These are phyloP conservation scores for Ginglymostoma cirratum DNA, from an alignment of 2,113 vertebrate genomes.

Conservation along the genomic window DNA sequence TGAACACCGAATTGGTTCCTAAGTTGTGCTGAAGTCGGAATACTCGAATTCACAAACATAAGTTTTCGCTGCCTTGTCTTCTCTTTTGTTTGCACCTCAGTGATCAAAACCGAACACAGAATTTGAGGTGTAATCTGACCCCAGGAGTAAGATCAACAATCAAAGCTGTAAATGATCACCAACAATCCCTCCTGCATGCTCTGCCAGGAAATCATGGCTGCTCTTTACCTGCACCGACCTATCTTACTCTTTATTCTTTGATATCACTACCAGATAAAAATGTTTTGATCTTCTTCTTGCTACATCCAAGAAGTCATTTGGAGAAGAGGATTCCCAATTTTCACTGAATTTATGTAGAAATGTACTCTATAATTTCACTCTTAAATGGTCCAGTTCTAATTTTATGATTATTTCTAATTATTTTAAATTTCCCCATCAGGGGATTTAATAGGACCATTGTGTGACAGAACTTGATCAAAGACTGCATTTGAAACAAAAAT, in stretches of 20 bases:
- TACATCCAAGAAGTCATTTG: neutral
- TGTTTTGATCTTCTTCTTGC: neutral
- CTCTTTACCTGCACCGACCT: neutral
- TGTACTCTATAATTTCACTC: neutral
- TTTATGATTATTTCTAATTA: neutral
- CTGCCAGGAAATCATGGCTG: neutral
- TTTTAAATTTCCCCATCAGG: neutral
- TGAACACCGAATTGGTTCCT: neutral
- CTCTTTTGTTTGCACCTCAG: neutral
- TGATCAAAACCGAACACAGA: neutral
- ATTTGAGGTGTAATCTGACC: neutral
- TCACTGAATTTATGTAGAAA: neutral
- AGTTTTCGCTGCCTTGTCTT: neutral
- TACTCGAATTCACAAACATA: neutral
- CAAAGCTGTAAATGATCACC: neutral
- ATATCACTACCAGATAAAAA: neutral
- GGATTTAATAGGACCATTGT: neutral
- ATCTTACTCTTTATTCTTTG: neutral
- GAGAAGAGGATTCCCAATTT: neutral
- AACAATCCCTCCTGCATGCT: neutral
- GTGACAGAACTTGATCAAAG: neutral
- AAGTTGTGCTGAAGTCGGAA: neutral
- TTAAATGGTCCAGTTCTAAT: neutral
- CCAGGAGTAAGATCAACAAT: neutral
- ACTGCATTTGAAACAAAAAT: neutral